Percentiles rank a stretch among this genome's conserved stretches.
phyloP scores from a whole-genome alignment of 2,797 vertebrate species.

The Girardinus metallicus region DNA sequence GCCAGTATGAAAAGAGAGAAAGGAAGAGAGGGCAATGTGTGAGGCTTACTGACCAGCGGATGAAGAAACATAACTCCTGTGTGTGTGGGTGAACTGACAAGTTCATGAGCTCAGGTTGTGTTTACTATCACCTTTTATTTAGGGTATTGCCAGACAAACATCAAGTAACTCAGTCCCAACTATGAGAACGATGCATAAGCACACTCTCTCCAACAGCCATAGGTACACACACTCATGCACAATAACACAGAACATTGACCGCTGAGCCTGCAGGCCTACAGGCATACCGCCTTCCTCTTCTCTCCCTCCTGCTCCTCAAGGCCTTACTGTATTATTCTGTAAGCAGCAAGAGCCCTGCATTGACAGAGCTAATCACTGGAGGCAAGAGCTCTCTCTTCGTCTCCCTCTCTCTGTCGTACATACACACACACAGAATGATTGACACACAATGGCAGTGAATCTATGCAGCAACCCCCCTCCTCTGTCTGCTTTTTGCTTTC shows the following conservation, averaged over 20 bases:
- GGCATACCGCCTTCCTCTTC: conserved; percentile 63
- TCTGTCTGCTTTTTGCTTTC: conserved; percentile 74
- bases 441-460: conserved; percentile 86
- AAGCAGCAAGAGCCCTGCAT: conserved; percentile 73
- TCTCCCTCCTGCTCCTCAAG: conserved; percentile 72
- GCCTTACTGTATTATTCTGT: conserved; percentile 78
- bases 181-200: conserved; percentile 51
- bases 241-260: conserved; percentile 60
- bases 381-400: conserved; percentile 65
- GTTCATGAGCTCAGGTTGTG: conserved; percentile 29
- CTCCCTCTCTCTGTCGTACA: conserved; percentile 15
- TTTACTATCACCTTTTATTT: conserved; percentile 38
- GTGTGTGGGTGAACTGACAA: not conserved
- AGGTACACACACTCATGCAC: conserved; percentile 15
- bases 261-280: conserved; percentile 53
- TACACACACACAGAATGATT: conserved; percentile 75
- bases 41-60: conserved; percentile 50
- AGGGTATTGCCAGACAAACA: conserved; percentile 38
- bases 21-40: conserved; percentile 8
- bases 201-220: not conserved
- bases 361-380: conserved; percentile 80
- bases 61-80: conserved; percentile 16
- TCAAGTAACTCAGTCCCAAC: conserved; percentile 46
- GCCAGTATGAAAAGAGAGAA: conserved; percentile 13
- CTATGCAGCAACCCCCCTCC: conserved; percentile 78